These are phyloP conservation scores for Lasiurus cinereus DNA, from an alignment of 2,113 vertebrate species.

Conservation along the genomic window DNA sequence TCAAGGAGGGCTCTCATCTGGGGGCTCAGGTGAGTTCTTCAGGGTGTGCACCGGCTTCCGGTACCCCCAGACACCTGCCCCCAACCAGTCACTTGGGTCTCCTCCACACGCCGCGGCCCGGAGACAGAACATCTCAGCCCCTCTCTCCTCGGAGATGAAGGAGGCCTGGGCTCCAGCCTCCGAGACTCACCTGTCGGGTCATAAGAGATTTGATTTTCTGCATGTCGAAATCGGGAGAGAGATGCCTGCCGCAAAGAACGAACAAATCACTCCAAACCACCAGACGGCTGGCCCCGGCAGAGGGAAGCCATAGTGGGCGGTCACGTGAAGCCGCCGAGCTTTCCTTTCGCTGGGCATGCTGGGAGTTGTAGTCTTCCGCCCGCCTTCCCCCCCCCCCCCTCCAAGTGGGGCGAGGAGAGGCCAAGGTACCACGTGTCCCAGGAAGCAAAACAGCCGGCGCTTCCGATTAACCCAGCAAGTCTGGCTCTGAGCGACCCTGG, in stretches of 20 bases:
- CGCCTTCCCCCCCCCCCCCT: accelerated
- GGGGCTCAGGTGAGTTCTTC: background rate
- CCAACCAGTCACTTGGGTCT: background rate
- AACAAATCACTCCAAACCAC: conserved; percentile 51
- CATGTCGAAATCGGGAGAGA: conserved; percentile 85
- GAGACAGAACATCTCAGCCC: background rate
- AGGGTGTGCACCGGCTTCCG: background rate
- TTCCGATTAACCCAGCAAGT: background rate
- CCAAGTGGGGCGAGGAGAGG: accelerated
- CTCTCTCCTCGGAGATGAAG: background rate
- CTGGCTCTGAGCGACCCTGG: background rate
- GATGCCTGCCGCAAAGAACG: background rate
- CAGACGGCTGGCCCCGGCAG: background rate
- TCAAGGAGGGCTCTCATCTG: background rate
- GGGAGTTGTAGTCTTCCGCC: conserved; percentile 83
- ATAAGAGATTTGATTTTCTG: conserved; percentile 99
- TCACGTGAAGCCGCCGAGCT: conserved; percentile 83
- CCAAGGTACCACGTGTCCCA: conserved; percentile 70
- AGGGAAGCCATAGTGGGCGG: conserved; percentile 85
- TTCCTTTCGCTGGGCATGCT: conserved; percentile 58
- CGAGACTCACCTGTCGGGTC: conserved; percentile 94
- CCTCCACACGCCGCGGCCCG: background rate
- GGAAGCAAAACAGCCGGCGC: background rate
- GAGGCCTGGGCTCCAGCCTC: background rate
- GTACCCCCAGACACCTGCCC: background rate